Conservation (phyloP, 2,797 vertebrate species). For the Clangula hyemalis region DNA sequence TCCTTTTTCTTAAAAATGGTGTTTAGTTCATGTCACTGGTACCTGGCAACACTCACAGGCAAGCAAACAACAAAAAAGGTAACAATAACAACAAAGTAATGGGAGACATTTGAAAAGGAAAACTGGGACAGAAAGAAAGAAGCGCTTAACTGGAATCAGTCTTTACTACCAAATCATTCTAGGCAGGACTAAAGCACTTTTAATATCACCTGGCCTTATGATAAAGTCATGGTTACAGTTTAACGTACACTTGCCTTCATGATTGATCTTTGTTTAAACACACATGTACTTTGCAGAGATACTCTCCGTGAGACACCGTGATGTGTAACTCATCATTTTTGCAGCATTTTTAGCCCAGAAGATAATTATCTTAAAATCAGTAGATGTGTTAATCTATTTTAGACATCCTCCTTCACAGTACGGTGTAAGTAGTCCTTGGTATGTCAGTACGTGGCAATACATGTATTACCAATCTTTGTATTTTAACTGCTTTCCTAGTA, state of each 20-base stretch:
- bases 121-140: not conserved
- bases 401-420: not conserved
- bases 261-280: not conserved
- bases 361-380: not conserved
- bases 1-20: not conserved
- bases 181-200: not conserved
- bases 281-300: not conserved
- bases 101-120: not conserved
- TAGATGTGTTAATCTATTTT: not conserved
- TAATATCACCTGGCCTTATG: not conserved
- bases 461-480: not conserved
- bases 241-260: not conserved
- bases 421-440: not conserved
- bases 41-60: not conserved
- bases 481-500: not conserved
- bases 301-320: not conserved
- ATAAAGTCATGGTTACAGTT: not conserved
- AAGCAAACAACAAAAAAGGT: no score
- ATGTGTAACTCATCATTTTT: not conserved
- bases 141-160: not conserved
- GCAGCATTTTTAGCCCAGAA: not conserved
- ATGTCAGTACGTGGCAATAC: not conserved
- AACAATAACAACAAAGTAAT: not conserved
- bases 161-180: not conserved
- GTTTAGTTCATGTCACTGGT: not conserved